A percentile compares a stretch with the other conserved stretches of the same genome.
These are phyloP conservation scores for Heliocidaris tuberculata DNA, from an alignment of 35 echinoderm and acorn worm genomes.

Conservation along the genomic window DNA sequence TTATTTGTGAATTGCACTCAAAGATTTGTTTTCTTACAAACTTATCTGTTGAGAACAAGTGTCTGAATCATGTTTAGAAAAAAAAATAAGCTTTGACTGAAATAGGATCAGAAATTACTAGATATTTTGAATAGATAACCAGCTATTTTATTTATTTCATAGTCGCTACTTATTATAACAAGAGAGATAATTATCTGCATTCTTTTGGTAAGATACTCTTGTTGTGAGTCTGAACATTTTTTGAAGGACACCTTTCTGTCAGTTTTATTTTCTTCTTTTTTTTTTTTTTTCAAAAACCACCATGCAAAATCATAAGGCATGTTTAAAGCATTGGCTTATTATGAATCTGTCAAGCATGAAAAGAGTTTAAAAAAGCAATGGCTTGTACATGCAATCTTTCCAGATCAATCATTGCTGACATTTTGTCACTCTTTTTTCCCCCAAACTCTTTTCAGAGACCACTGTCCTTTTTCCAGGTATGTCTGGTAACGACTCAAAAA, in stretches of 20 bases:
- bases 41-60: too few relatives aligned
- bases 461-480: conserved; percentile 31
- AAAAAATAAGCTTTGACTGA: too few relatives aligned
- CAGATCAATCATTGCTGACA: not conserved
- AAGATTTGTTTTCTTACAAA: too few relatives aligned
- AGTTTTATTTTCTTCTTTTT: not conserved
- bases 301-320: not conserved
- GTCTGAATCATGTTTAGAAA: too few relatives aligned
- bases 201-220: too few relatives aligned
- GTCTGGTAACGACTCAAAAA: not conserved
- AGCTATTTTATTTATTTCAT: too few relatives aligned
- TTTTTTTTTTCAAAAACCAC: not conserved
- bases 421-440: not conserved
- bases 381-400: not conserved
- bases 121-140: too few relatives aligned
- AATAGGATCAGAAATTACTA: too few relatives aligned
- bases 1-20: too few relatives aligned
- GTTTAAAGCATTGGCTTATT: not conserved
- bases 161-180: too few relatives aligned
- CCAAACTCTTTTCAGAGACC: conserved; percentile 28
- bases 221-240: too few relatives aligned
- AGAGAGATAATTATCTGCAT: too few relatives aligned
- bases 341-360: not conserved
- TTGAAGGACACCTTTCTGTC: not conserved
- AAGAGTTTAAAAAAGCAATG: not conserved